These are phyloP conservation scores for Eupeodes luniger DNA, from an alignment of 2,888 invertebrate species.

Conservation along the genomic window DNA sequence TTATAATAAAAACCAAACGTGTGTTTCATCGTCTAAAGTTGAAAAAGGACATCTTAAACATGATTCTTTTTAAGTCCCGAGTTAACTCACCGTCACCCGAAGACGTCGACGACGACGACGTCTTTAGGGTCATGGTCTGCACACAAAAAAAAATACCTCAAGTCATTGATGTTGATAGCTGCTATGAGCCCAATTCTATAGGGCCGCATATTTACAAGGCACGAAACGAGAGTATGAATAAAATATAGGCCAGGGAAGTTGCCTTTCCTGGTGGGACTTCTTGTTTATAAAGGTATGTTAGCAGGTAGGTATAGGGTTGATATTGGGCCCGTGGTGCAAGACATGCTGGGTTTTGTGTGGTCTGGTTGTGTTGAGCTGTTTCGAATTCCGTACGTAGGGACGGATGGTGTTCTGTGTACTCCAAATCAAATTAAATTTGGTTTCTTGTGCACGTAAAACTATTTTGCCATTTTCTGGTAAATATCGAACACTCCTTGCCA, in stretches of 20 bases:
- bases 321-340: background rate
- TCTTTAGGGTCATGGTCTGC: background rate
- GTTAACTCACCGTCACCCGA: slow-evolving; percentile 38
- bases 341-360: background rate
- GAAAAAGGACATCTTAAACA: slow-evolving; percentile 39
- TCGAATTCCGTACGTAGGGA: background rate
- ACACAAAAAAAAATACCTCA: slow-evolving; percentile 22
- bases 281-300: background rate
- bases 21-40: slow-evolving; percentile 26
- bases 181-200: slow-evolving; percentile 58
- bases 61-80: slow-evolving; percentile 18
- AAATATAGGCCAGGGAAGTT: slow-evolving; percentile 48
- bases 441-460: slow-evolving; percentile 69
- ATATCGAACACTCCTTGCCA: slow-evolving; percentile 34
- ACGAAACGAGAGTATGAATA: slow-evolving; percentile 65
- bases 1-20: slow-evolving; percentile 60
- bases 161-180: slow-evolving; percentile 59
- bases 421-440: slow-evolving; percentile 66
- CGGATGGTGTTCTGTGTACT: slow-evolving; percentile 17
- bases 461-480: slow-evolving; percentile 51
- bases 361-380: slow-evolving; percentile 26
- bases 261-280: slow-evolving; percentile 2
- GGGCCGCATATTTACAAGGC: slow-evolving; percentile 62
- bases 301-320: background rate
- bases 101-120: slow-evolving; percentile 1